Evolutionary conservation across 1,140 invertebrate species (phyloP).

Genomic region (Calliphora vicina): DNA sequence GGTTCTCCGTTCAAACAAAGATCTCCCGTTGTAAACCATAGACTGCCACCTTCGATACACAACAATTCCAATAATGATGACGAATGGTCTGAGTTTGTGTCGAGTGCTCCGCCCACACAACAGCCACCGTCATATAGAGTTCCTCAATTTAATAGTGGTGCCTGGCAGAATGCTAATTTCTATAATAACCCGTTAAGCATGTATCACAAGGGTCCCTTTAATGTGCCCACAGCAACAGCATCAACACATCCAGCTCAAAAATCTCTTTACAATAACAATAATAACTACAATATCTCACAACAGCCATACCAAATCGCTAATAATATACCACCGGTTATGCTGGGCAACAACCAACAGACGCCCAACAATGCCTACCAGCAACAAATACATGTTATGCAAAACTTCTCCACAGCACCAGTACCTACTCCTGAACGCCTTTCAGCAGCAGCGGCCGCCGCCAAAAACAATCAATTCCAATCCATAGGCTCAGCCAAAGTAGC

Average conservation of each 20-base stretch:
- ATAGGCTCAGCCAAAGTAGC: slow-evolving; percentile 56
- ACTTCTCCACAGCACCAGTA: slow-evolving; percentile 56
- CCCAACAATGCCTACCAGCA: slow-evolving; percentile 27
- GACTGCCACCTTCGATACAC: slow-evolving; percentile 38
- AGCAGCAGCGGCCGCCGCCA: slow-evolving; percentile 32
- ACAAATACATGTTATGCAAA: slow-evolving; percentile 59
- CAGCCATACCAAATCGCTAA: slow-evolving; percentile 33
- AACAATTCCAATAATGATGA: slow-evolving; percentile 64
- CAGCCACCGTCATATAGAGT: slow-evolving; percentile 36
- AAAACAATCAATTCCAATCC: slow-evolving; percentile 49
- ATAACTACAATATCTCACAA: slow-evolving; percentile 36
- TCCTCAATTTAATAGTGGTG: slow-evolving; percentile 57
- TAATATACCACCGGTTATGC: slow-evolving; percentile 8
- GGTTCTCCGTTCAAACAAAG: slow-evolving; percentile 3
- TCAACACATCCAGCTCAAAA: slow-evolving; percentile 30
- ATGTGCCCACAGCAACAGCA: slow-evolving; percentile 40
- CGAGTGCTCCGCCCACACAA: slow-evolving; percentile 61
- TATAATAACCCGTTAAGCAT: slow-evolving; percentile 60
- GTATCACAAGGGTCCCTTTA: slow-evolving; percentile 48
- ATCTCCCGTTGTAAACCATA: slow-evolving; percentile 34
- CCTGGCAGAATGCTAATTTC: slow-evolving; percentile 60
- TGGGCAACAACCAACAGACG: slow-evolving; percentile 38
- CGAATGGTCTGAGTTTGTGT: slow-evolving; percentile 73
- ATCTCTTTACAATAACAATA: not conserved
- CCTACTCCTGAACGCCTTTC: slow-evolving; percentile 8